Conservation (phyloP, 2,113 vertebrate species). For the Caracal caracal region DNA sequence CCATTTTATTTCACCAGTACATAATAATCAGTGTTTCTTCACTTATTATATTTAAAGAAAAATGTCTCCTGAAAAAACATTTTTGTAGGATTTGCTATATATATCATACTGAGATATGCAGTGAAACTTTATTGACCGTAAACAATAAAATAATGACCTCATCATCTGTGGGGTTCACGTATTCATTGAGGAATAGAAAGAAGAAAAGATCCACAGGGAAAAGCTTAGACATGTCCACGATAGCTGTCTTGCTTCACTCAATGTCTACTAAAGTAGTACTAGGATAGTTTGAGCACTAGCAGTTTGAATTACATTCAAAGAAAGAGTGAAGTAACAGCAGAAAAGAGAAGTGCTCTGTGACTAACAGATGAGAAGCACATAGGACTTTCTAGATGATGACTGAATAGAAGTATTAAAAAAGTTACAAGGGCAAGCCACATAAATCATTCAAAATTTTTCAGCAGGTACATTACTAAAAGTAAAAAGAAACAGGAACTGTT, state of each 20-base stretch:
- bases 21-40: neutral
- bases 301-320: neutral
- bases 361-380: neutral
- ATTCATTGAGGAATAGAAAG: neutral
- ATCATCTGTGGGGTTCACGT: neutral
- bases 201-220: neutral
- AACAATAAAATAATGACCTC: neutral
- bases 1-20: neutral
- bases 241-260: neutral
- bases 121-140: neutral
- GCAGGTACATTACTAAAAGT: neutral
- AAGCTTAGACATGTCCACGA: neutral
- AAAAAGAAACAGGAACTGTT: neutral
- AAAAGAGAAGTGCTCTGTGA: neutral
- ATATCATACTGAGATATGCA: neutral
- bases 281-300: neutral
- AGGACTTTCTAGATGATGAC: neutral
- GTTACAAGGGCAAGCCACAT: neutral
- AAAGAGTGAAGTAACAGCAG: neutral
- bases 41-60: neutral
- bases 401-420: neutral
- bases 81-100: neutral
- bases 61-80: neutral
- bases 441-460: neutral
- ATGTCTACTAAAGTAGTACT: neutral